A percentile compares a stretch with the other conserved stretches of the same genome.
These are phyloP conservation scores for Bombus affinis DNA, from an alignment of 1,140 invertebrate genomes.

Conservation along the genomic window DNA sequence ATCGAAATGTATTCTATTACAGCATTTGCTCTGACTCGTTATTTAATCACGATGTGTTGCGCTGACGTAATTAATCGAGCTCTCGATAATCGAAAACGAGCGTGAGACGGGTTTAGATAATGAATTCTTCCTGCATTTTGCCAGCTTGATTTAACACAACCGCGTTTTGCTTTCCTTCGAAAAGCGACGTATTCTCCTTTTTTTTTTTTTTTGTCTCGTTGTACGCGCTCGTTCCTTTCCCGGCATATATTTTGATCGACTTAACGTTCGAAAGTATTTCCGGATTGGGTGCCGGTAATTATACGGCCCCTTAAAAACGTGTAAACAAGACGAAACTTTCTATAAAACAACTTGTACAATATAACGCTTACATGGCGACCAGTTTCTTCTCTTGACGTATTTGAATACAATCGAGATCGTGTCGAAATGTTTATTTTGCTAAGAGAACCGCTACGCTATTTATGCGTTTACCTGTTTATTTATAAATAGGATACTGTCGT, in stretches of 20 bases:
- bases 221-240: not conserved
- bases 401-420: constrained; percentile 15
- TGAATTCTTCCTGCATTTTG: not conserved
- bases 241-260: constrained; percentile 7
- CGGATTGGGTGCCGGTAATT: too few relatives aligned
- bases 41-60: not conserved
- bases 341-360: constrained; percentile 34
- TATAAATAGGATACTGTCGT: not conserved
- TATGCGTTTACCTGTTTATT: constrained; percentile 1
- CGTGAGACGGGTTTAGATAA: too few relatives aligned
- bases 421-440: not conserved
- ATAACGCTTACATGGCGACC: not conserved
- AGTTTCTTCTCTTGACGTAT: constrained; percentile 6
- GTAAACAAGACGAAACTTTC: constrained; percentile 45
- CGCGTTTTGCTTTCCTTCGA: constrained; percentile 3
- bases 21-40: not conserved
- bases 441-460: constrained; percentile 19
- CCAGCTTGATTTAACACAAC: not conserved
- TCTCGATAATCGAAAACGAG: not conserved
- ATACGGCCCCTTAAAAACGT: constrained; percentile 5
- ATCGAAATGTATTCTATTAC: not conserved
- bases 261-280: not conserved
- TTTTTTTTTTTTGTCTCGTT: too few relatives aligned
- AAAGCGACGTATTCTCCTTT: not conserved
- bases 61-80: constrained; percentile 22